Conservation (phyloP, 2,888 invertebrate species). For the Nemoura dubitans region DNA sequence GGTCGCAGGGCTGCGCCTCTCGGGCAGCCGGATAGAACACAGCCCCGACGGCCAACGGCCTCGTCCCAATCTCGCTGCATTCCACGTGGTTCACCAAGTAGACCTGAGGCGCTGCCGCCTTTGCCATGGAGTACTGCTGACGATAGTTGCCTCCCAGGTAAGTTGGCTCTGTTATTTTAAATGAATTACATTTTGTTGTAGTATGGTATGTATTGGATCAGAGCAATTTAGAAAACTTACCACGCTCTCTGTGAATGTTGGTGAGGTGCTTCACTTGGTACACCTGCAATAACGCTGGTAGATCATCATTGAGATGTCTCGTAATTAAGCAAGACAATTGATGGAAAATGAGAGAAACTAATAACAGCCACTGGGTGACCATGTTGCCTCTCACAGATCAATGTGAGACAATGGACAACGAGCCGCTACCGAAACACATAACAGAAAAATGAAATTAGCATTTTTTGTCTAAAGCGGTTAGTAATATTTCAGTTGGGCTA, state of each 20-base stretch:
- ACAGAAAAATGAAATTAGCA: too few relatives aligned
- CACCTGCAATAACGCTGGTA: neutral
- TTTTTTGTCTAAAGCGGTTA: too few relatives aligned
- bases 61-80: neutral
- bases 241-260: neutral
- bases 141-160: neutral
- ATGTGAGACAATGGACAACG: too few relatives aligned
- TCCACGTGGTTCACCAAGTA: neutral
- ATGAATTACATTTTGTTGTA: too few relatives aligned
- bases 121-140: neutral
- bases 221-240: too few relatives aligned
- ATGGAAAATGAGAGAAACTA: neutral
- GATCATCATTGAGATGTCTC: neutral
- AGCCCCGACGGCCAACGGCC: neutral
- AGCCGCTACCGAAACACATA: too few relatives aligned
- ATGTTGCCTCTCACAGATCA: too few relatives aligned
- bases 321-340: neutral
- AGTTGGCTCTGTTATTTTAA: neutral
- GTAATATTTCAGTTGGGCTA: too few relatives aligned
- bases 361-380: too few relatives aligned
- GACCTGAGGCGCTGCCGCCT: neutral
- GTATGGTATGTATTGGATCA: too few relatives aligned
- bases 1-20: neutral
- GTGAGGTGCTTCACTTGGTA: neutral
- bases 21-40: neutral